Base-by-base conservation (phyloP, 2,113 vertebrate species). In the Tauraco erythrolophus region DNA sequence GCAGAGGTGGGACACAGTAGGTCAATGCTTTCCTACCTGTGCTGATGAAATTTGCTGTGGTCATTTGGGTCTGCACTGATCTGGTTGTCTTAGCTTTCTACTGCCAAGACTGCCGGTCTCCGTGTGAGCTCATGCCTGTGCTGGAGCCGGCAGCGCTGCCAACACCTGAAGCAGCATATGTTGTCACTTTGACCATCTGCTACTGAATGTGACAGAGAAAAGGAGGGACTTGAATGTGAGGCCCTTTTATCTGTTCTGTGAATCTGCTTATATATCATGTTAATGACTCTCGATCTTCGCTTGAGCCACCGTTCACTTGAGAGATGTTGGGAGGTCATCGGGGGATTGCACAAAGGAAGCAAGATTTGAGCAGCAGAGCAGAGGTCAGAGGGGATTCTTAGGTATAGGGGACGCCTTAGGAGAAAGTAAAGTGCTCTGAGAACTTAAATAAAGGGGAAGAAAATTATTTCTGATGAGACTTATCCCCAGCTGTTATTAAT, bases 121-220 rank as follows among this genome's bases (percentile, higher is more conserved):
- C 0, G 0, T 12, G 18, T 58, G 71, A 88, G 64, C 79, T 90
- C 1, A 0, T 51, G 84, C 57, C 56, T 50, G 33, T 2, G 8
- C 41, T 25, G 89, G 57, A 92, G 83, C 61, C 60, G 27, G 77
- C 77, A 65, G 22, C 11, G 45, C 84, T 88, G 70, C 82, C 74
- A 69, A 4, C 84, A 97, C 91, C 94, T 92, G 92, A 95, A 94
- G 83, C 69, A 78, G 69, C 95, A 76, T 65, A 69, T 91, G 86
- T 64, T 95, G 89, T 95, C 70, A 28, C 81, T 94, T 84, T n/a
- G 79, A 64, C 95, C 92, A 92, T 96, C 93, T 96, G 93, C 81
- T 25, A 1, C 72, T 60, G 41, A 70, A 41, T 2, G 3, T 27
- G 54, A 43, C 31, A 25, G 51, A 72, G 84, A 78, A 85, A 89